These are phyloP conservation scores for Drosophila sordidapex DNA, from an alignment of 2,888 invertebrate genomes.

Conservation along the genomic window DNA sequence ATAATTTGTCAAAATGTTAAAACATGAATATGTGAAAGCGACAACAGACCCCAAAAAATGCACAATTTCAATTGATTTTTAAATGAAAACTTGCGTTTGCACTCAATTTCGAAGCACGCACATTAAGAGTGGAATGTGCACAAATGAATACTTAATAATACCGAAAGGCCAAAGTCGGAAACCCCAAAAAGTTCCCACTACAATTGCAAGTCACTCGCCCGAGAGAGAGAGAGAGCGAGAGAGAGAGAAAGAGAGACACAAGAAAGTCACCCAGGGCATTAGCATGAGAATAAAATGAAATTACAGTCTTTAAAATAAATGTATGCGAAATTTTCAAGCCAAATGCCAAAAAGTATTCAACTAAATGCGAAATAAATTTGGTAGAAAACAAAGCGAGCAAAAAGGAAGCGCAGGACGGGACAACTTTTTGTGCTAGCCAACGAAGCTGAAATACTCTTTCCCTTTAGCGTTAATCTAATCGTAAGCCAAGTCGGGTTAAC, in stretches of 20 bases:
- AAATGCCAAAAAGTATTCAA: constrained; percentile 76
- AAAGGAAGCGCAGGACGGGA: constrained; percentile 5
- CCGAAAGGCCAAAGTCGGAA: constrained; percentile 36
- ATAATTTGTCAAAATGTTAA: constrained; percentile 30
- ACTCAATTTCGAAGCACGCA: constrained; percentile 39
- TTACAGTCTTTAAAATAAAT: constrained; percentile 80
- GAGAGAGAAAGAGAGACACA: neutral
- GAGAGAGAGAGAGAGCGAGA: neutral
- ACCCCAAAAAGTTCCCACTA: constrained; percentile 25
- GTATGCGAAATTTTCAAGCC: constrained; percentile 71
- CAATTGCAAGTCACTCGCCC: constrained; percentile 59
- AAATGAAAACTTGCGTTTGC: constrained; percentile 56
- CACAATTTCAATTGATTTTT: constrained; percentile 23
- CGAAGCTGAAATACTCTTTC: constrained; percentile 22
- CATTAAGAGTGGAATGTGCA: constrained; percentile 62
- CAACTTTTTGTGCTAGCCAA: neutral
- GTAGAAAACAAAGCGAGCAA: constrained; percentile 63
- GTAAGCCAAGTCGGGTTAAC: neutral
- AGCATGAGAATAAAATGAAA: constrained; percentile 76
- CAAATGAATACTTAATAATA: constrained; percentile 74
- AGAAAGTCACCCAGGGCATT: constrained; percentile 51
- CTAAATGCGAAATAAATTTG: constrained; percentile 79
- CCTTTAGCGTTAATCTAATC: neutral
- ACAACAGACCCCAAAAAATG: neutral
- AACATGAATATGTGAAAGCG: constrained; percentile 6